Conservation (phyloP, 2,113 vertebrate species). For the Cyanocitta stelleri region DNA sequence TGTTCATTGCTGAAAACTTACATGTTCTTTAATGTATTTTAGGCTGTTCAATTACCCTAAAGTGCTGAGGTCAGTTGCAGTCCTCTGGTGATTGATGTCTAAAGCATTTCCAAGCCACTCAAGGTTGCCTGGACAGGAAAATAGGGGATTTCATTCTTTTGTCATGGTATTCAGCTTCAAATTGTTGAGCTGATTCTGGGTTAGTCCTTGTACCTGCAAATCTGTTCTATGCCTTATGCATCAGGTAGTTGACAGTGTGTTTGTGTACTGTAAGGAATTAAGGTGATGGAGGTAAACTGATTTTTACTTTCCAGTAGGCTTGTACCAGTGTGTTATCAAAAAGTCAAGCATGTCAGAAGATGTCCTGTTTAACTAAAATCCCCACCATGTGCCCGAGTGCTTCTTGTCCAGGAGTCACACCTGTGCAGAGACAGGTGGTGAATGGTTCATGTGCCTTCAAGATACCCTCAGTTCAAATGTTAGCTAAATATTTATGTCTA, state of each 20-base stretch:
- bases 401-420: background rate
- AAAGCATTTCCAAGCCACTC: background rate
- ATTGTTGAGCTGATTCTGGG: background rate
- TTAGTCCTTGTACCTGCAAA: background rate
- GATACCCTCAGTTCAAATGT: accelerated
- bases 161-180: background rate
- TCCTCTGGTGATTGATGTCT: background rate
- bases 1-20: background rate
- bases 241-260: background rate
- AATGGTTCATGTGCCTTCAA: background rate
- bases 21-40: accelerated
- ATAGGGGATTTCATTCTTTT: background rate
- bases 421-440: background rate
- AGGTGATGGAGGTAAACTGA: background rate
- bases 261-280: background rate
- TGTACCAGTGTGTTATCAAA: background rate
- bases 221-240: background rate
- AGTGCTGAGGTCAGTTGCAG: background rate
- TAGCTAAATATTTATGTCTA: accelerated
- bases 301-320: background rate
- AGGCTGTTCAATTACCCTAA: background rate
- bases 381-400: background rate
- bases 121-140: background rate
- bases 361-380: background rate
- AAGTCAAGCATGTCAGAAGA: background rate